phyloP scores from a whole-genome alignment of 92 coral and sea anemone genomes.

The Zoanthus solanderi region DNA sequence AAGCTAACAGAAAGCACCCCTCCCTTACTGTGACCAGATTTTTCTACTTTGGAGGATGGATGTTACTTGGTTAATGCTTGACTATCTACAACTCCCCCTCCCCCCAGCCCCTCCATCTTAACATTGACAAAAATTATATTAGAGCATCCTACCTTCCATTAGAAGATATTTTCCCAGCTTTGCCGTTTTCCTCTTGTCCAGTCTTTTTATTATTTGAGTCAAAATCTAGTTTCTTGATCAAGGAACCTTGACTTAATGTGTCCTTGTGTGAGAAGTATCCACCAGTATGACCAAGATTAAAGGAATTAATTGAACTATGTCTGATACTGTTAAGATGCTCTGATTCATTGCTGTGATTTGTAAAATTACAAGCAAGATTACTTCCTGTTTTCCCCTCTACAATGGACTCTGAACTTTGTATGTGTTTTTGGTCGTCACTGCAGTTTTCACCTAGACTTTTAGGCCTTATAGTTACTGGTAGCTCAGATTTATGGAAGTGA shows the following conservation, averaged over 20 bases:
- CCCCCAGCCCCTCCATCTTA: no score
- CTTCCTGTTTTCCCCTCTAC: neutral
- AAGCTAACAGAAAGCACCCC: no score
- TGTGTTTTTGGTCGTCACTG: neutral
- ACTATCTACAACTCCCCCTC: no score
- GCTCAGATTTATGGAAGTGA: neutral
- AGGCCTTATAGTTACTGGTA: neutral
- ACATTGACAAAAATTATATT: no score
- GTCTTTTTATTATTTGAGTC: neutral
- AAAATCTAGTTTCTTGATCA: conserved; percentile 21
- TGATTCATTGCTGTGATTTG: neutral
- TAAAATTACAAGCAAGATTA: neutral
- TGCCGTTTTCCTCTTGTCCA: neutral
- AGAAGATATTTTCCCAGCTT: neutral
- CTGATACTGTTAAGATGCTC: neutral
- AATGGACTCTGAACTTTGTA: neutral
- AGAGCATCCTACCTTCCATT: conserved; percentile 5
- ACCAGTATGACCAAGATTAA: neutral
- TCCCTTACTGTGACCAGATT: no score
- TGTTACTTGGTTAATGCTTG: no score
- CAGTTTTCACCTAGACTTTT: neutral
- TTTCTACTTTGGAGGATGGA: no score
- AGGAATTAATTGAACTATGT: neutral
- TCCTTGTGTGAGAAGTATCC: neutral
- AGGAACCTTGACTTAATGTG: neutral